Base-by-base conservation (phyloP, 2,888 invertebrate genomes). In the Lomographa bimaculata region DNA sequence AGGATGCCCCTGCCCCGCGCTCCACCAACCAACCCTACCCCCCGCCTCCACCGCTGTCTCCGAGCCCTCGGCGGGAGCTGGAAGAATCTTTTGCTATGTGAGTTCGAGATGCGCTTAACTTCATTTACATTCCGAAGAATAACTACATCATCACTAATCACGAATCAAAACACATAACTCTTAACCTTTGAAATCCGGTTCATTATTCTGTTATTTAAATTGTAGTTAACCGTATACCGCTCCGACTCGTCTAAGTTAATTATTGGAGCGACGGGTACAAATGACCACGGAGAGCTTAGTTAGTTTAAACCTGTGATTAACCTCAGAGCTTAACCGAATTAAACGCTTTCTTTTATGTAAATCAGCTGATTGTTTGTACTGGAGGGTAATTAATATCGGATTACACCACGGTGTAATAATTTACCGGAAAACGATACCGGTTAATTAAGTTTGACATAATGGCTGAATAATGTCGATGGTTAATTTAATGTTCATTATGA, bases 1-100 rank as follows among this genome's bases (percentile, higher is more conserved):
- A 75, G 89, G 57, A 70, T 77, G 66, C 60, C 71, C 0, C 67
- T 60, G 0, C 81, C 86, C 0, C 78, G 83, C 2, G 77, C 84
- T 0, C 79, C 86, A 1, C 79, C 80, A 0, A 60, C 78, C 7
- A 76, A 83, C 18, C 89, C 90, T 40, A 63, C 80, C 2, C 87
- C 91, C 27, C 85, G 91, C 12, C 77, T 92, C 54, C 93, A 93
- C 77, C 93, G 93, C 75, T 94, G 94, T 75, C 92, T 94, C 54
- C 92, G 92, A 60, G 94, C 92, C 47, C 91, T 94, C 60, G 94
- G 94, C 69, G 94, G 94, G 54, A 94, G 94, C 83, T 94, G 94
- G 94, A 94, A 92, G 84, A 95, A 94, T 83, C 91, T 94, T 54
- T 89, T 94, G 70, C 91, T 93, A 90, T 90, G 94, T 94, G 92